Evolutionary conservation across 2,113 vertebrate species (phyloP), one percentile per base, ranked within the genome.

Genomic region (Brienomyrus brachyistius): DNA sequence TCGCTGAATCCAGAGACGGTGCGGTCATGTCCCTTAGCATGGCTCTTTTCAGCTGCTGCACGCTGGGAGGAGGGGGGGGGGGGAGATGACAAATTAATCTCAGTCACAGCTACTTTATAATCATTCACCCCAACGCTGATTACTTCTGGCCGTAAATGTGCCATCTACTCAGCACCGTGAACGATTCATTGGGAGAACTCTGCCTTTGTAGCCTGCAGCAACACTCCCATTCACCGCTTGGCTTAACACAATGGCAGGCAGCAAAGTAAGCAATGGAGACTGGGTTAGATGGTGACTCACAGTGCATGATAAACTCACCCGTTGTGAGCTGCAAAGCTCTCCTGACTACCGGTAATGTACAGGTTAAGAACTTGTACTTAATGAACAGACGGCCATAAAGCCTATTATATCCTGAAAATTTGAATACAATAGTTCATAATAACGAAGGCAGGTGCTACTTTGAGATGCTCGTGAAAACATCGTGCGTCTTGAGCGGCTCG

Each of bases 21-120:
- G 96, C 93, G 35, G 96, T 96, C 93, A 92, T 95, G 87, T 96
- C 96, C 94, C 95, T 95, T 27, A 95, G 94, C 88, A 97, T 92
- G n/a, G 94, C 93, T 92, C 95, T 96, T 93, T 93, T 94, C 93
- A 96, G 94, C 89, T 95, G 94, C 92, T 94, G 94, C 17, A 93
- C 91, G 91, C 95, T 96, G 77, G 62, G 43, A 52, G 47, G 7
- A 31, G 45, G 21, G 48, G 48, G 9, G 9, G 52, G 54, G 19
- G 5, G 51, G 51, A 51, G 13, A 51, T 51, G 50, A 23, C 43
- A 85, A 27, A 31, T 27, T 56, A 54, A 10, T 54, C 4, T 21
- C 52, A 54, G 10, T n/a, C 6, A 19, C 62, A 66, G 0, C n/a
- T 70, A 1, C 62, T 31, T 31, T 31, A 70, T 21, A 87, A 56